Percentiles rank a stretch among this genome's conserved stretches.
These are phyloP conservation scores for Caprella mutica DNA, from an alignment of 2,888 invertebrate genomes.

Conservation along the genomic window DNA sequence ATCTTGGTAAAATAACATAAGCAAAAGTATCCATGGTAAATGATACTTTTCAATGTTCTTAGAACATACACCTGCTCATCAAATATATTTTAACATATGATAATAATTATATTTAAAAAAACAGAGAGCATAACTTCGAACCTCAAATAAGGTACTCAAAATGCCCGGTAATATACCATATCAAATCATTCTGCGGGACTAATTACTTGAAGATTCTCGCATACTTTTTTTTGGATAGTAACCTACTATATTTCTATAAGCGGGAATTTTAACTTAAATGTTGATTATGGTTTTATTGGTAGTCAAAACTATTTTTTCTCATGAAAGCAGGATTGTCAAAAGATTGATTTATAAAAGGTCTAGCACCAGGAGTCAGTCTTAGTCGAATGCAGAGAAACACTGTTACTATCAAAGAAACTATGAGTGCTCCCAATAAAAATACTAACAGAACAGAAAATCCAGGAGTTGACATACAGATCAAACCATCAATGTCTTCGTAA, in stretches of 20 bases:
- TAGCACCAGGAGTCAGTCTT: constrained; percentile 36
- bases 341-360: constrained; percentile 35
- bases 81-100: too few species aligned
- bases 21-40: too few species aligned
- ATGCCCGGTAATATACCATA: too few species aligned
- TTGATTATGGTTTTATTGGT: neutral
- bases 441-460: constrained; percentile 78
- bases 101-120: too few species aligned
- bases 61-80: too few species aligned
- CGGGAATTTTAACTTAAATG: constrained; percentile 34
- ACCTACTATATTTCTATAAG: constrained; percentile 20
- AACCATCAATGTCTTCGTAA: constrained; percentile 41
- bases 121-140: too few species aligned
- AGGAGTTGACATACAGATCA: constrained; percentile 90
- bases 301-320: constrained; percentile 6
- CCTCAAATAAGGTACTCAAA: too few species aligned
- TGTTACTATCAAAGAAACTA: constrained; percentile 73
- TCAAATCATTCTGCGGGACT: too few species aligned
- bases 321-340: constrained; percentile 36
- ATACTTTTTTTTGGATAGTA: too few species aligned
- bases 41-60: too few species aligned
- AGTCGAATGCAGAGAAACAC: constrained; percentile 72
- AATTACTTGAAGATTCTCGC: too few species aligned
- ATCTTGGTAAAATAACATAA: too few species aligned
- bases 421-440: constrained; percentile 65